Evolutionary conservation across 2,888 invertebrate species (phyloP).

Genomic region (Diarsia rubi): DNA sequence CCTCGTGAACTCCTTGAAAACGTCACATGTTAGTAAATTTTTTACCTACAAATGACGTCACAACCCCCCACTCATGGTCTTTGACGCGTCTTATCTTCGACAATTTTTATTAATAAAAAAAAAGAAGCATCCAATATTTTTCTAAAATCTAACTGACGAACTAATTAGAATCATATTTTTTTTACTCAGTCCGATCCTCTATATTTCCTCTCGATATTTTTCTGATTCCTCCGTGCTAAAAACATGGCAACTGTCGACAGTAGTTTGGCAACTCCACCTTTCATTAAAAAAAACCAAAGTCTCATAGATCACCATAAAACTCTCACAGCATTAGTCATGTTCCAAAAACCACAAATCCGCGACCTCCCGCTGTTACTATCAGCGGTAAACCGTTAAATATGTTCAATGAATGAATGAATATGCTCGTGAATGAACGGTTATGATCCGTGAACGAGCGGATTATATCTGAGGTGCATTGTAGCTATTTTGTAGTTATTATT

Average conservation of each 20-base stretch:
- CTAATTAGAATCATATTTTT: no score
- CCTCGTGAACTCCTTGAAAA: no score
- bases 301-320: neutral
- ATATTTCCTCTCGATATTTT: neutral
- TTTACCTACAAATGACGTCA: no score
- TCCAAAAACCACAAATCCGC: slow-evolving; percentile 32
- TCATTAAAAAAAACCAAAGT: neutral
- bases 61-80: no score
- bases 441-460: slow-evolving; percentile 68
- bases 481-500: slow-evolving; percentile 59
- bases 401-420: slow-evolving; percentile 65
- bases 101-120: no score
- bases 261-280: neutral
- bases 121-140: no score
- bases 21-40: no score
- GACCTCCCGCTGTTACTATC: slow-evolving; percentile 59
- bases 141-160: no score
- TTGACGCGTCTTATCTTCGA: no score
- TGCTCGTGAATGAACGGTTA: slow-evolving; percentile 59
- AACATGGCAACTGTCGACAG: neutral
- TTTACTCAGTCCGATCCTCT: no score
- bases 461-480: slow-evolving; percentile 57
- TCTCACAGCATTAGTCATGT: slow-evolving; percentile 3
- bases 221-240: neutral
- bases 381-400: slow-evolving; percentile 66